These are phyloP conservation scores for Zaprionus lachaisei DNA, from an alignment of 1,140 invertebrate species.

Conservation along the genomic window DNA sequence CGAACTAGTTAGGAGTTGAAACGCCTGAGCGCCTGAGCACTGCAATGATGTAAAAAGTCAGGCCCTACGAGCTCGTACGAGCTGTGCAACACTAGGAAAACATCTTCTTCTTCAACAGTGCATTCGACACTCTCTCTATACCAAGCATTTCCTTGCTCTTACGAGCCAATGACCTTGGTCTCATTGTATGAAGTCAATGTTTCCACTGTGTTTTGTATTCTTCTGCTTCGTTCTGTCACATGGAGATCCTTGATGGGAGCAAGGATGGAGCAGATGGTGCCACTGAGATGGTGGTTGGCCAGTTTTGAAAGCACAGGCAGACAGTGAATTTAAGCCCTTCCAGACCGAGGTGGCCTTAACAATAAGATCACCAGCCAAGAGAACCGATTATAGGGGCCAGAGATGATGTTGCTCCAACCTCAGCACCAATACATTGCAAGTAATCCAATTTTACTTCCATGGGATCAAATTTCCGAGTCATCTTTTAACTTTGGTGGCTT, in stretches of 20 bases:
- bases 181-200: too few relatives aligned
- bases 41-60: too few relatives aligned
- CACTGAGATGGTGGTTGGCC: slow-evolving; percentile 98
- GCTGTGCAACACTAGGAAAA: too few relatives aligned
- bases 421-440: slow-evolving; percentile 98
- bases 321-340: slow-evolving; percentile 99
- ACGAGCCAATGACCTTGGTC: too few relatives aligned
- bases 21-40: too few relatives aligned
- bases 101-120: too few relatives aligned
- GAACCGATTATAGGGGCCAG: slow-evolving; percentile 99
- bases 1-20: too few relatives aligned
- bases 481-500: slow-evolving; percentile 80
- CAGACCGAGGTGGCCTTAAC: slow-evolving; percentile 99
- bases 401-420: slow-evolving; percentile 99
- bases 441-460: slow-evolving; percentile 98
- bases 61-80: too few relatives aligned
- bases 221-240: slow-evolving; percentile 99
- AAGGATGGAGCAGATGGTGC: slow-evolving; percentile 98
- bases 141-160: too few relatives aligned
- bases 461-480: slow-evolving; percentile 97
- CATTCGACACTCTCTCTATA: too few relatives aligned
- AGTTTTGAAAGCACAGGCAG: slow-evolving; percentile 98
- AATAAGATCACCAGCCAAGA: slow-evolving; percentile 99
- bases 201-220: slow-evolving; percentile 85
- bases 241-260: slow-evolving; percentile 97